A percentile compares a stretch with the other conserved stretches of the same genome.
Conservation (phyloP, 1,140 invertebrate genomes). For the Calephelis virginiensis region DNA sequence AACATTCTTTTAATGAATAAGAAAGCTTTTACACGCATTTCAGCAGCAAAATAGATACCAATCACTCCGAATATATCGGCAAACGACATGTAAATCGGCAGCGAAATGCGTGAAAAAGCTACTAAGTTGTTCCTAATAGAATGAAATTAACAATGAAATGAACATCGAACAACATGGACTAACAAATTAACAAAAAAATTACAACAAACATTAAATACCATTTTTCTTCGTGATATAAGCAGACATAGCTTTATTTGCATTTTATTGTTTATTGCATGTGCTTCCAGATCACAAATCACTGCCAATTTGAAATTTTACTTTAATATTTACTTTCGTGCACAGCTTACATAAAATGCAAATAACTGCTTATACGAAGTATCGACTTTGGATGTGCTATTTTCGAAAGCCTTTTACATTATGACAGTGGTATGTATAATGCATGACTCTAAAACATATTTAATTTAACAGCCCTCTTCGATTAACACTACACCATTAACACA, state of each 20-base stretch:
- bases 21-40: too few relatives aligned
- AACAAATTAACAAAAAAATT: too few relatives aligned
- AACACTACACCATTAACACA: slow-evolving; percentile 74
- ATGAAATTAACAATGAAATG: too few relatives aligned
- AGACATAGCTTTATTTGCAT: slow-evolving; percentile 76
- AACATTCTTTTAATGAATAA: too few relatives aligned
- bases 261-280: slow-evolving; percentile 76
- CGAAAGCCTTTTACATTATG: slow-evolving; percentile 44
- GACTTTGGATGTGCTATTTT: slow-evolving; percentile 37
- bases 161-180: too few relatives aligned
- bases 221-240: slow-evolving; percentile 29
- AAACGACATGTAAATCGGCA: too few relatives aligned
- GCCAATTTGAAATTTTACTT: slow-evolving; percentile 43
- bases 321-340: slow-evolving; percentile 62
- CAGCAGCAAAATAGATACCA: too few relatives aligned
- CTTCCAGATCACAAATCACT: slow-evolving; percentile 60
- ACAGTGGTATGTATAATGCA: slow-evolving; percentile 62
- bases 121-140: too few relatives aligned
- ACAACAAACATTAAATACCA: neutral
- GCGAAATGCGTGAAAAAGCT: too few relatives aligned
- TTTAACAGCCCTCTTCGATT: slow-evolving; percentile 76
- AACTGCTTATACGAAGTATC: slow-evolving; percentile 51
- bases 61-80: too few relatives aligned
- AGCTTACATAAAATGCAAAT: slow-evolving; percentile 78
- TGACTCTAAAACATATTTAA: slow-evolving; percentile 68